phyloP scores from a whole-genome alignment of 1,140 invertebrate genomes.

The Drosophila rufa region DNA sequence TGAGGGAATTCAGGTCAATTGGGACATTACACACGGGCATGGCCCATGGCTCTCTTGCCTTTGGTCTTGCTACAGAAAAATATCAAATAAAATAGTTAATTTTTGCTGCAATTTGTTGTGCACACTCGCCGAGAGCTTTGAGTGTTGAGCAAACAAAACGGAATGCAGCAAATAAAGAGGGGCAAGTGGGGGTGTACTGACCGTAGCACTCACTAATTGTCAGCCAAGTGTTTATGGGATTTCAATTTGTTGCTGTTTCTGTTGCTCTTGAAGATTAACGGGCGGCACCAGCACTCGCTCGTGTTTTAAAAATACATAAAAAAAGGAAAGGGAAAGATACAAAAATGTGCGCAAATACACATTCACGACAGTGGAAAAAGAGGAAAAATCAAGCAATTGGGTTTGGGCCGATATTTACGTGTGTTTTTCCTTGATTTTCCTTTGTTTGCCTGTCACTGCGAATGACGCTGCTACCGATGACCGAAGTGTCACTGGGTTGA shows the following conservation, averaged over 20 bases:
- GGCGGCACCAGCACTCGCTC: slow-evolving; percentile 21
- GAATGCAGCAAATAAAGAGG: slow-evolving; percentile 49
- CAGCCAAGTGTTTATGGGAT: slow-evolving; percentile 69
- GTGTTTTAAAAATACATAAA: slow-evolving; percentile 73
- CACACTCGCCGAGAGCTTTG: slow-evolving; percentile 4
- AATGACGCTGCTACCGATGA: slow-evolving; percentile 33
- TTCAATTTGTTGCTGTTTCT: slow-evolving; percentile 61
- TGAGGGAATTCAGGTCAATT: slow-evolving; percentile 30
- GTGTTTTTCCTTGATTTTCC: slow-evolving; percentile 44
- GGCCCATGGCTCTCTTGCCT: no score
- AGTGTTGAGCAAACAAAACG: slow-evolving; percentile 61
- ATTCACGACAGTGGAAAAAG: background rate
- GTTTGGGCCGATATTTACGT: slow-evolving; percentile 34
- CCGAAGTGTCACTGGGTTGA: slow-evolving; percentile 36
- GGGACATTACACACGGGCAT: slow-evolving; percentile 2
- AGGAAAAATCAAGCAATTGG: slow-evolving; percentile 41
- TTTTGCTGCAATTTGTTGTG: slow-evolving; percentile 44
- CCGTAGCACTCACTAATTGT: slow-evolving; percentile 73
- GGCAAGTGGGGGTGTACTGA: slow-evolving; percentile 28
- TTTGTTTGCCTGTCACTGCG: slow-evolving; percentile 39
- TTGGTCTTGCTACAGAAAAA: slow-evolving; percentile 15
- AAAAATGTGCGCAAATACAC: slow-evolving; percentile 60
- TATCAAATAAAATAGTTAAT: slow-evolving; percentile 47
- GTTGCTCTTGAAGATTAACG: slow-evolving; percentile 28
- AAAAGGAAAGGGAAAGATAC: slow-evolving; percentile 25